Evolutionary conservation across 1,140 invertebrate species (phyloP).

Genomic region (Drosophila gunungcola): DNA sequence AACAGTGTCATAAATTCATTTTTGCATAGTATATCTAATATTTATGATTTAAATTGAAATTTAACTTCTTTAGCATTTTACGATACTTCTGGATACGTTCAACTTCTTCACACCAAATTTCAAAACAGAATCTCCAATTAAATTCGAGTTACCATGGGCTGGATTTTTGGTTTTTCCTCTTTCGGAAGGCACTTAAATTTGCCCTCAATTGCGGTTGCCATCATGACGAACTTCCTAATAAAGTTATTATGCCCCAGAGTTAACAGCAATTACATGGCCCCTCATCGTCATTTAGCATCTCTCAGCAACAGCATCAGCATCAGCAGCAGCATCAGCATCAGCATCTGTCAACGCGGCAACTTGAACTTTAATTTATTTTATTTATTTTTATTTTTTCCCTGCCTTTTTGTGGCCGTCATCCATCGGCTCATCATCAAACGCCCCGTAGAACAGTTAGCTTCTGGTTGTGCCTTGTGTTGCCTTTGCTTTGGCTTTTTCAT

Average conservation of each 20-base stretch:
- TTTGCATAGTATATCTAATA: too few relatives aligned
- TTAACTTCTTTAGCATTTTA: neutral
- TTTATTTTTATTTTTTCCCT: conserved; percentile 13
- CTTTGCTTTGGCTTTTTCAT: conserved; percentile 14
- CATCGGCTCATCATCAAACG: conserved; percentile 77
- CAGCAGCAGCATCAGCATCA: neutral
- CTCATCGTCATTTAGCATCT: conserved; percentile 9
- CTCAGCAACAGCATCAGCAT: too few relatives aligned
- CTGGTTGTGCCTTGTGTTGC: neutral
- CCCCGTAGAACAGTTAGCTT: conserved; percentile 63
- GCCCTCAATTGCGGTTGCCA: conserved; percentile 25
- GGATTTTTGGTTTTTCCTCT: neutral
- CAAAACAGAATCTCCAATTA: neutral
- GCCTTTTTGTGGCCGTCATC: conserved; percentile 20
- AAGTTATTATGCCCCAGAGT: conserved; percentile 45
- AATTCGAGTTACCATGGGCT: neutral
- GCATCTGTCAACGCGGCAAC: conserved; percentile 7
- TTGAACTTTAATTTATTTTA: neutral
- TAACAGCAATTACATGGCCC: conserved; percentile 40
- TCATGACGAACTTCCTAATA: conserved; percentile 34
- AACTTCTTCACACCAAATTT: neutral
- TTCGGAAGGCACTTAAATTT: conserved; percentile 20
- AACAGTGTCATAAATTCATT: too few relatives aligned
- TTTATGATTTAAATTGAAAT: neutral
- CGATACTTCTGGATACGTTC: neutral